Evolutionary conservation across 1,140 invertebrate species (phyloP), one percentile per base, ranked within the genome.

Genomic region (Formica selysi): DNA sequence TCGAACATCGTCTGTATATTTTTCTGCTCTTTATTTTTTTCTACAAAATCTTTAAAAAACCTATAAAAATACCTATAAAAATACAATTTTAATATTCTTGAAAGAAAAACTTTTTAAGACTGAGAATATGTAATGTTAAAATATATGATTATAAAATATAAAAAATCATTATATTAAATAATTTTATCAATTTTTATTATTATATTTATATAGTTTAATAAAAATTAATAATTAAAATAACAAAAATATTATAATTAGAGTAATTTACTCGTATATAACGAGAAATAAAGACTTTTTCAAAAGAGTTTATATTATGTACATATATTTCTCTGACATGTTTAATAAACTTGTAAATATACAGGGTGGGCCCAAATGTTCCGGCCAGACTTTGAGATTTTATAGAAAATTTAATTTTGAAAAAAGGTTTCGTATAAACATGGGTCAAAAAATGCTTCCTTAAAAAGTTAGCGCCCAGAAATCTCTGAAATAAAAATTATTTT

Each of bases 311-410:
- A 22, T 16, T 19, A 38, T 32, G 16, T 13, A 19, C 48, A 51
- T 16, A 26, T 13, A 3, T 19, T 54, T 68, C 54, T 41, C 1
- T 54, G n/a, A 19, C 26, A 22, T 44, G 5, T 22, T 29, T 3
- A 64, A 76, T 76, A 16, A 10, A 76, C 22, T 5, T 44, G 13
- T 13, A 51, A 79, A 68, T 44, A 59, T 32, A 38, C 36, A 38
- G 36, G 1, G 26, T 29, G 26, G 26, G 26, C 26, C 26, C 32
- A 32, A 32, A 32, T 1, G 3, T 32, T 32, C 3, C 3, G 3
- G 32, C 32, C 3, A 32, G 32, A 32, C 3, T 32, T 32, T 32
- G 3, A 32, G 2, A 32, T 32, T 32, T 32, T 32, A 32, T 32
- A 32, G 0, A 0, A 32, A 32, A 32, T 32, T 4, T 38, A 10